Evolutionary conservation across 2,113 vertebrate genomes (phyloP), one percentile per base, ranked within the genome.

Genomic region (Cavia porcellus): DNA sequence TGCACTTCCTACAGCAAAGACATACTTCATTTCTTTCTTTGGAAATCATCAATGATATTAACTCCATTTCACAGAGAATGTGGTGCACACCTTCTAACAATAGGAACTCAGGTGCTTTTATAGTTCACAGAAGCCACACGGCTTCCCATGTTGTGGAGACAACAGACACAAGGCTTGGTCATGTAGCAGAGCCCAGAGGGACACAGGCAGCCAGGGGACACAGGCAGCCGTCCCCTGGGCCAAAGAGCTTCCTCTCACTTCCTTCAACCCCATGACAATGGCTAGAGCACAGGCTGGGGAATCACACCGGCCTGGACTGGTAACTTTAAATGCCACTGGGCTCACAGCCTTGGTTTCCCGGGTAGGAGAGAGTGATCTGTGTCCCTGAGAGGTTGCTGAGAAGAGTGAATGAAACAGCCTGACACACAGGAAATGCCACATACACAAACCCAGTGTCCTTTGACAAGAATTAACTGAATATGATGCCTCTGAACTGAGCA

Each of bases 41-140:
- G 82, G 77, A 94, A 85, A 75, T 45, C 25, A 95, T 75, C 52
- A 95, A 38, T 55, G 47, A 59, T 68, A 94, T 83, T 84, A 90
- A 81, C 80, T 59, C 57, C 55, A 19, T 90, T 47, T 85, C 77
- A 50, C 5, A 72, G 52, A 81, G 86, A 94, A 66, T 62, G 52
- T 57, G 94, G 61, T 57, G 15, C 20, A 89, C n/a, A 9, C 11
- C 77, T 32, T 64, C 83, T 93, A 72, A 14, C 55, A 89, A 92
- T 3, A 64, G 32, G 30, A 72, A 28, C 74, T 66, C 50, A 92
- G 92, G 83, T 91, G 20, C 25, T 82, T 70, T 83, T 72, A 64
- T 32, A 61, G 8, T 74, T 74, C 57, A 82, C 2, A 30, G 66
- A 64, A 92, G 72, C 35, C 47, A 2, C 30, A 42, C 19, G 8